A percentile compares a stretch with the other conserved stretches of the same genome.
These are phyloP conservation scores for Autographa pulchrina DNA, from an alignment of 2,888 invertebrate genomes.

Conservation along the genomic window DNA sequence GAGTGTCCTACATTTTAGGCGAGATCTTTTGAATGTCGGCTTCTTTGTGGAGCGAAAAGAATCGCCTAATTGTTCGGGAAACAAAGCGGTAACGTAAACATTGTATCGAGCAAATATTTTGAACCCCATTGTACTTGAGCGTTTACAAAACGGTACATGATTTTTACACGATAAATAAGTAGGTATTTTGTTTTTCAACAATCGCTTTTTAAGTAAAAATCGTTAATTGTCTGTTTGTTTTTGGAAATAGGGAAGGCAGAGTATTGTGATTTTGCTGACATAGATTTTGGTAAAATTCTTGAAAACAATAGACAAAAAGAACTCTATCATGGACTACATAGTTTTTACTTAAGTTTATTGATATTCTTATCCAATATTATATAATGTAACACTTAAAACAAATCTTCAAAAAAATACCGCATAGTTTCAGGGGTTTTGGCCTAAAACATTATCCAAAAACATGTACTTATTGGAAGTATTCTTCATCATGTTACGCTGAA, in stretches of 20 bases:
- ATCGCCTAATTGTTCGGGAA: slow-evolving; percentile 49
- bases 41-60: slow-evolving; percentile 49
- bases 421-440: no score
- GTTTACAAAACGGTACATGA: slow-evolving; percentile 51
- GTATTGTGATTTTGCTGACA: not conserved
- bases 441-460: no score
- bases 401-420: no score
- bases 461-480: no score
- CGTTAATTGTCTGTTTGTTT: slow-evolving; percentile 1
- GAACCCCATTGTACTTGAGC: slow-evolving; percentile 39
- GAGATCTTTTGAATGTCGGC: slow-evolving; percentile 39
- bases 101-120: slow-evolving; percentile 35
- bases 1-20: slow-evolving; percentile 28
- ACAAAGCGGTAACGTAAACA: slow-evolving; percentile 49
- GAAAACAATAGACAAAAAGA: no score
- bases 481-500: no score
- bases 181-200: slow-evolving; percentile 10
- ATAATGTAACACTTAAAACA: no score
- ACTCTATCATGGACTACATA: no score
- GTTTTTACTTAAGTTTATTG: no score
- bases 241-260: not conserved
- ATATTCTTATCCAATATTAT: no score
- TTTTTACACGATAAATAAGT: slow-evolving; percentile 36
- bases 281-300: slow-evolving; percentile 2
- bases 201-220: slow-evolving; percentile 12